Evolutionary conservation across 2,797 vertebrate genomes (phyloP).

Genomic region (Manis javanica): DNA sequence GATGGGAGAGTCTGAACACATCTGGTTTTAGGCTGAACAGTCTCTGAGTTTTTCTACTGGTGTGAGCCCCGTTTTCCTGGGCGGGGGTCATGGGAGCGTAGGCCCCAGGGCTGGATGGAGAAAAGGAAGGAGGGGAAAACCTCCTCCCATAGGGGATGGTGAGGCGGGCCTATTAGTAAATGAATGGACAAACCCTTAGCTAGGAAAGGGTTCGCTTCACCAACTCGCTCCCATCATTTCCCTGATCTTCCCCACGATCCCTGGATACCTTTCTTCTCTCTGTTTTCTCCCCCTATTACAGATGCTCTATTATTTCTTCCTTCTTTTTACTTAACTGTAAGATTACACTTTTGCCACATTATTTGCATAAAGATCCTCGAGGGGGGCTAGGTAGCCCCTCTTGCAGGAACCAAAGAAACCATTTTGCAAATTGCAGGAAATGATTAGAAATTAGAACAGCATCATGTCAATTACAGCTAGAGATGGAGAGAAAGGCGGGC

Average conservation of each 20-base stretch:
- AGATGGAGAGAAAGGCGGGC: not conserved
- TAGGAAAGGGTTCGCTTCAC: conserved; percentile 68
- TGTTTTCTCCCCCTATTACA: not conserved
- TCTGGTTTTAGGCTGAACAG: not conserved
- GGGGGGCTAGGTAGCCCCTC: conserved; percentile 43
- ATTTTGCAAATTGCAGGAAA: conserved; percentile 77
- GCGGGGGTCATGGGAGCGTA: not conserved
- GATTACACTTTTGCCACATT: conserved; percentile 27
- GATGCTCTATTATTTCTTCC: not conserved
- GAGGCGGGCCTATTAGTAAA: not conserved
- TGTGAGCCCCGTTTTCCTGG: not conserved
- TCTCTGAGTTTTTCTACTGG: not conserved
- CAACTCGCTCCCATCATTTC: conserved; percentile 9
- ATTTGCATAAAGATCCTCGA: conserved; percentile 65
- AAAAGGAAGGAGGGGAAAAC: not conserved
- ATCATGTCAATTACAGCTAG: conserved; percentile 65
- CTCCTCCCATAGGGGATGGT: not conserved
- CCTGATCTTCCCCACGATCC: not conserved
- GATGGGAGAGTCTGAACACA: accelerated
- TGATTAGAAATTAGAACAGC: conserved; percentile 67
- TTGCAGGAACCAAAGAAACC: conserved; percentile 51
- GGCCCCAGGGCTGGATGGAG: not conserved
- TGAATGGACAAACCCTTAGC: not conserved
- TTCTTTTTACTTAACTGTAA: conserved; percentile 27
- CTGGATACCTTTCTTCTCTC: not conserved